A percentile compares a stretch with the other conserved stretches of the same genome.
These are phyloP conservation scores for Dasysyrphus tricinctus DNA, from an alignment of 2,888 invertebrate species.

Conservation along the genomic window DNA sequence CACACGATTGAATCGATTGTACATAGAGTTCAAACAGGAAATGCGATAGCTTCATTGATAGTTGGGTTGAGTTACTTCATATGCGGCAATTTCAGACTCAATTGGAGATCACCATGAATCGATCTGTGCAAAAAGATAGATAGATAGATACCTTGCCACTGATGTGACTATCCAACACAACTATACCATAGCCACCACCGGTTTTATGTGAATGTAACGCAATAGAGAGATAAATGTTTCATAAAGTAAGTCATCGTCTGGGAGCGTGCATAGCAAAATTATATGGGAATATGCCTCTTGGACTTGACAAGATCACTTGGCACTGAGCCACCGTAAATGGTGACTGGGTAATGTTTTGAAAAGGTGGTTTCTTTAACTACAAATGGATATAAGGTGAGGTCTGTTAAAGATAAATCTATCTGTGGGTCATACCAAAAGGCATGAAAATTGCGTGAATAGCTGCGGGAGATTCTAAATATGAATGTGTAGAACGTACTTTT, in stretches of 20 bases:
- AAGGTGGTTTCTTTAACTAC: slow-evolving; percentile 37
- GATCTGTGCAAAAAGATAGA: slow-evolving; percentile 23
- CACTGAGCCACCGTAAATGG: slow-evolving; percentile 35
- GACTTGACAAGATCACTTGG: slow-evolving; percentile 59
- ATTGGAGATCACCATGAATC: slow-evolving; percentile 56
- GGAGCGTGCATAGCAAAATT: slow-evolving; percentile 38
- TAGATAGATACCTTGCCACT: background rate
- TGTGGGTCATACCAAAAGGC: slow-evolving; percentile 39
- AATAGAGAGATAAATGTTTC: background rate
- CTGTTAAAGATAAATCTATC: slow-evolving; percentile 18
- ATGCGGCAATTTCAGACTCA: slow-evolving; percentile 61
- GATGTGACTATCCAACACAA: background rate
- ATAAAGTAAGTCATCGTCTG: slow-evolving; percentile 62
- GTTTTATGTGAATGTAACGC: slow-evolving; percentile 42
- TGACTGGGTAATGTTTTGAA: slow-evolving; percentile 3
- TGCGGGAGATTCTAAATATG: slow-evolving; percentile 56
- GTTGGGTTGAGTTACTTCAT: slow-evolving; percentile 61
- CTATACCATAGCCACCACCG: slow-evolving; percentile 37
- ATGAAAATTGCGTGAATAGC: slow-evolving; percentile 38
- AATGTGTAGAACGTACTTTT: slow-evolving; percentile 56
- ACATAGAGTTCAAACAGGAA: slow-evolving; percentile 55
- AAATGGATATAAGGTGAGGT: slow-evolving; percentile 43
- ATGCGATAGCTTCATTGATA: slow-evolving; percentile 57
- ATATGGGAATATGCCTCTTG: slow-evolving; percentile 69
- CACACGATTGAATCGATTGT: slow-evolving; percentile 45